Evolutionary conservation across 2,797 vertebrate species (phyloP), one percentile per base, ranked within the genome.

Genomic region (Graptemys geographica): DNA sequence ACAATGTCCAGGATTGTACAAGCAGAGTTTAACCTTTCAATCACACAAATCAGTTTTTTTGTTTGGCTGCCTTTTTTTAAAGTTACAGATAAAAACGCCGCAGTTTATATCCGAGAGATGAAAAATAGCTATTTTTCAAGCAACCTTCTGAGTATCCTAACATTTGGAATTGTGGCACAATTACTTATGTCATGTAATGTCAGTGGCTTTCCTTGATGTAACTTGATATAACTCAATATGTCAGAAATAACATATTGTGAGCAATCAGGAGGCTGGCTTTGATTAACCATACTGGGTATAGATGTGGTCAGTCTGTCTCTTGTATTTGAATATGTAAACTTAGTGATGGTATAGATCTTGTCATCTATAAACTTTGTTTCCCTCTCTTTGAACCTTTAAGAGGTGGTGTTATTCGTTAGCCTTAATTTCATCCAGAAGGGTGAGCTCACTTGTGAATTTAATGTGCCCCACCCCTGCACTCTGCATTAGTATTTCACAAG

Each of bases 231-330:
- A 95, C 80, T 91, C 86, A 9, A 0, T 1, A 88, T 96, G 94
- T 93, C 96, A 97, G 80, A 51, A 81, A 87, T 3, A 87, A 80
- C 96, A 96, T 96, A 95, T 96, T 96, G 96, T 88, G 94, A 93
- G 79, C 89, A 87, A 83, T 92, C 83, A 2, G 52, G 87, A 93
- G 94, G 91, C 33, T 11, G 11, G 92, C 87, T 92, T 90, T 4
- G 5, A 83, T 83, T 87, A 11, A 55, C 91, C 90, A 84, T 93
- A 55, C 90, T 93, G 57, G n/a, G 37, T 72, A 23, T 72, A 41
- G 37, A 72, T 72, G 31, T 5, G 92, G 89, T 82, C 94, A 88
- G 86, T 57, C 91, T 94, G 93, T 83, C 85, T 76, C 89, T 94
- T 87, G n/a, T 11, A 69, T 56, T 33, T 89, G 84, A 85, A 96